Evolutionary conservation across 2,113 vertebrate species (phyloP), one percentile per base, ranked within the genome.

Genomic region (Polyodon spathula): DNA sequence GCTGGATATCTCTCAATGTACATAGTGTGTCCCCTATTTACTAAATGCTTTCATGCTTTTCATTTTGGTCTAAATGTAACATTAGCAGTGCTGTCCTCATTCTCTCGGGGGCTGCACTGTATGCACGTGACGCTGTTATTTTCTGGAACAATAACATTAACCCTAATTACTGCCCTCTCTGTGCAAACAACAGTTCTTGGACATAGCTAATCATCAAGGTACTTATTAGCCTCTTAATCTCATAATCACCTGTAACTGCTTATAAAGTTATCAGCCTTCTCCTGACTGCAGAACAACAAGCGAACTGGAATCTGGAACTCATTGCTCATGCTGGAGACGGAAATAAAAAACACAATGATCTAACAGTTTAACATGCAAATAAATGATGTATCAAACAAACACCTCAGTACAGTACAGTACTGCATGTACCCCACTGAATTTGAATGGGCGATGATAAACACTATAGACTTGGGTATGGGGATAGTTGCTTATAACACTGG

Each of bases 171-270:
- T 37, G 15, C 41, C 61, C 6, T 54, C 53, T 9, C 53, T 54
- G 9, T 27, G 53, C 53, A 4, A 54, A 54, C 53, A 54, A 54
- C 15, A 54, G 16, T 5, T 4, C 53, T 54, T 6, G 4, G 16
- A 37, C 67, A 50, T 56, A 51, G 60, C 51, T 60, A 54, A 9
- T 14, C 60, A 64, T 54, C 50, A 52, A 67, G 65, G 60, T 57
- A 46, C 61, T 51, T 61, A 68, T 71, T 67, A 61, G 50, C 62
- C 61, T 54, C 60, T 68, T 68, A 66, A 68, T 61, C 74, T 65
- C 65, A 60, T 70, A 71, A 76, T 69, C 67, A 66, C 50, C 51
- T 61, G 50, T 40, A 57, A 64, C 55, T 50, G 64, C 63, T 60
- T 68, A 53, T 48, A 63, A 37, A 63, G 59, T 38, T 64, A 68